These are phyloP conservation scores for Dendronephthya gigantea DNA, from an alignment of 64 coral and sea anemone species.

Conservation along the genomic window DNA sequence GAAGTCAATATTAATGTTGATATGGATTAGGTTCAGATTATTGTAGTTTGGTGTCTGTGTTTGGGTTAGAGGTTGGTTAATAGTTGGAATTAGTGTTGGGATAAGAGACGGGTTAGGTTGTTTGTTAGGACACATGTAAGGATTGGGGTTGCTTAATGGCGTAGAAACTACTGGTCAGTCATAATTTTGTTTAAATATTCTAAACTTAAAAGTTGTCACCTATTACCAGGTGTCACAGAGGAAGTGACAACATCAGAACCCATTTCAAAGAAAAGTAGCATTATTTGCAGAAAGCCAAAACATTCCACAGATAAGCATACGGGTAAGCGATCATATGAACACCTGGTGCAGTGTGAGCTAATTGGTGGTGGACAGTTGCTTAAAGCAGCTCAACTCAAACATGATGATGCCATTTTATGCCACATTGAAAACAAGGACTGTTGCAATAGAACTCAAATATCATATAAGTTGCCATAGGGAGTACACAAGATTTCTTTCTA, in stretches of 20 bases:
- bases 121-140: too few species aligned
- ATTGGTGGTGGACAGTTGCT: slow-evolving; percentile 16
- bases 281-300: slow-evolving; percentile 13
- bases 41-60: too few species aligned
- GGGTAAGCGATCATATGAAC: neutral
- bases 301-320: neutral
- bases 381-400: neutral
- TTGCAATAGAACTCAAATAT: slow-evolving; percentile 3
- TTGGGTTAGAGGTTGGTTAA: too few species aligned
- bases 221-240: neutral
- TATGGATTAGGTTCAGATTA: too few species aligned
- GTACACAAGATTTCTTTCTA: slow-evolving; percentile 12
- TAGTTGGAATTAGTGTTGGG: too few species aligned
- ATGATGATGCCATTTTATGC: neutral
- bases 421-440: slow-evolving; percentile 10
- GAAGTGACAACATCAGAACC: neutral
- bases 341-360: neutral
- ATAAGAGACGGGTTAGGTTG: too few species aligned
- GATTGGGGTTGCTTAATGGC: too few species aligned
- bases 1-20: too few species aligned
- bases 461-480: slow-evolving; percentile 19
- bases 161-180: too few species aligned
- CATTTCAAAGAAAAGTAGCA: neutral
- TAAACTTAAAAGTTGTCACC: neutral
- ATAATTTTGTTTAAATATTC: too few species aligned